Evolutionary conservation across 2,113 vertebrate genomes (phyloP), one percentile per base, ranked within the genome.

Genomic region (Hippolais icterina): DNA sequence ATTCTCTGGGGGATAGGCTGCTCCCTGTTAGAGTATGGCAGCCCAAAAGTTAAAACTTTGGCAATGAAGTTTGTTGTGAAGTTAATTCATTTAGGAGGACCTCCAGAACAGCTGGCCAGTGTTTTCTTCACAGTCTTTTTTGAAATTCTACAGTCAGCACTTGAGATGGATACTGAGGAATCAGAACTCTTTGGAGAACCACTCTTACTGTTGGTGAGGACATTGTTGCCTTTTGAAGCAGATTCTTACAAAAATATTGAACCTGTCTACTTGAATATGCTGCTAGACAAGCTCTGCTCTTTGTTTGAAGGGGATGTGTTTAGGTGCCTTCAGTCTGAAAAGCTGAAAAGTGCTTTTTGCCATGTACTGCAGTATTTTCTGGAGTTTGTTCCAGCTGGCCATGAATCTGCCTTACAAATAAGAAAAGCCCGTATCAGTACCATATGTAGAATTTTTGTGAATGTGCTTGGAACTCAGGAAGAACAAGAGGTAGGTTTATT

Each of bases 1-100:
- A 72, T 97, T 31, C 97, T 98, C 12, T 99, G 99, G 99, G 98
- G 97, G 7, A 97, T 98, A 47, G 98, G 99, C 15, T 99, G 99
- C 69, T 98, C 97, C 20, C 41, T 99, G 35, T 94, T 99, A 41
- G 96, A 98, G 12, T 97, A 98, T 24, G 98, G 99, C 49, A 98
- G 96, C 94, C 91, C 91, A 33, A 97, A 97, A 92, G 94, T 99
- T 78, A 99, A 98, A 97, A 96, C 90, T 37, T 90, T 97, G 54
- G 95, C 98, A 80, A 89, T 99, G 95, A 97, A 85, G 57, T 97
- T 98, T 97, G 80, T 99, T 89, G 98, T 98, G 66, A 96, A 96
- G 68, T 90, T 99, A 54, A 98, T 99, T 95, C 95, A 98, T 72
- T 97, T 99, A 50, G 98, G 98, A 79, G 99, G 98, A 21, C 98